Conservation (phyloP, 1,140 invertebrate species). For the Amyelois transitella region DNA sequence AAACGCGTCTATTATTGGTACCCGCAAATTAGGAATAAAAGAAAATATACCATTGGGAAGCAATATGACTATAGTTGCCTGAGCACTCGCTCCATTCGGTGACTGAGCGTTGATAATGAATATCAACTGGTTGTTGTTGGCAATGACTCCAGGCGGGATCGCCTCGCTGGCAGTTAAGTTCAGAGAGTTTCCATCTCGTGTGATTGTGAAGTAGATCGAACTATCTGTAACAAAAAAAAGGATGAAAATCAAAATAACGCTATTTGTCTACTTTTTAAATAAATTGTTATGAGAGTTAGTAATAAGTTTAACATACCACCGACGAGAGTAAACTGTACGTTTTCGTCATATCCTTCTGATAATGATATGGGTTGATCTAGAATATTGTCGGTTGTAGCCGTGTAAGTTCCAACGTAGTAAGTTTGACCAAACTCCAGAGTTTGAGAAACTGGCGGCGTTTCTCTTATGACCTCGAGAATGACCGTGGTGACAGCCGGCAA, state of each 20-base stretch:
- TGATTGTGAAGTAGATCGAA: slow-evolving; percentile 16
- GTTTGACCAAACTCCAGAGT: slow-evolving; percentile 19
- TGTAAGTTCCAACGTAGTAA: slow-evolving; percentile 29
- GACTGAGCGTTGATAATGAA: slow-evolving; percentile 11
- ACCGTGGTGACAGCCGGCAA: slow-evolving; percentile 5
- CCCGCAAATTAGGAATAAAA: slow-evolving; percentile 10
- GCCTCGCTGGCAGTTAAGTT: slow-evolving; percentile 5
- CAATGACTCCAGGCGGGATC: slow-evolving; percentile 14
- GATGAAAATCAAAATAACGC: not conserved
- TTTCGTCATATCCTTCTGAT: slow-evolving; percentile 20
- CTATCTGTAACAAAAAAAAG: slow-evolving; percentile 2
- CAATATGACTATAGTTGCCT: not conserved
- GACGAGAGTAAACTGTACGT: slow-evolving; percentile 23
- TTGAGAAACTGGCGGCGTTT: not conserved
- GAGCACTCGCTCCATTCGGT: not conserved
- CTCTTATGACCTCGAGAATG: slow-evolving; percentile 1
- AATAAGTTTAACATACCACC: slow-evolving; percentile 20
- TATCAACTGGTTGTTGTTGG: slow-evolving; percentile 17
- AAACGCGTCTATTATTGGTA: too few relatives aligned
- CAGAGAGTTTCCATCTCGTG: slow-evolving; percentile 1
- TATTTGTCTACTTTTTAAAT: not conserved
- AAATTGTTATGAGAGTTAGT: not conserved
- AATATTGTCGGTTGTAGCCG: slow-evolving; percentile 9
- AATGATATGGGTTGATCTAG: slow-evolving; percentile 18
- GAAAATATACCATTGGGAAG: not conserved